A percentile compares a stretch with the other conserved stretches of the same genome.
Conservation (phyloP, 2,888 invertebrate genomes). For the Clivina fossor region DNA sequence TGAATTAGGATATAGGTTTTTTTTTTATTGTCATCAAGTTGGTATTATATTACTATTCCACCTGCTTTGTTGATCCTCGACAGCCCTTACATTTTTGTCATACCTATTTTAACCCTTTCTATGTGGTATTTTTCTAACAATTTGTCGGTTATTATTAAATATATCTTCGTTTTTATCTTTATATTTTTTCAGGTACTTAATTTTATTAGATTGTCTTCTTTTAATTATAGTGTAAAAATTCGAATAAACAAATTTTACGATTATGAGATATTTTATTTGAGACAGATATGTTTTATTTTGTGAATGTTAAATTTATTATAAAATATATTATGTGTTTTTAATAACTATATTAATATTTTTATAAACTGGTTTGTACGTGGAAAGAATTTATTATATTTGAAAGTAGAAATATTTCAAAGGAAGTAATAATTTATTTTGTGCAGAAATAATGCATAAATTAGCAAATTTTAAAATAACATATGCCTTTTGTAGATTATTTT, state of each 20-base stretch:
- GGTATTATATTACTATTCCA: neutral
- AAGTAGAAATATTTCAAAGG: neutral
- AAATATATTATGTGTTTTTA: neutral
- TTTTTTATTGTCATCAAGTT: neutral
- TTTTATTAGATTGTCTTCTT: neutral
- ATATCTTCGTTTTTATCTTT: neutral
- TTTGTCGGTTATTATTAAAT: neutral
- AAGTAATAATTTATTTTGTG: neutral
- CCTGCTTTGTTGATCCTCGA: neutral
- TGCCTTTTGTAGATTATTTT: too few relatives aligned
- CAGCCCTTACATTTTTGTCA: neutral
- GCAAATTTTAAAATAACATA: neutral
- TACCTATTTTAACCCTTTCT: neutral
- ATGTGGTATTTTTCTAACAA: neutral
- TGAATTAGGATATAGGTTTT: neutral
- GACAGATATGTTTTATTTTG: too few relatives aligned
- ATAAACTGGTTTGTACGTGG: neutral
- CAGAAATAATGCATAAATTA: neutral
- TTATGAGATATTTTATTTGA: too few relatives aligned
- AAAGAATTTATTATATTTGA: neutral
- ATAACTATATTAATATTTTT: neutral
- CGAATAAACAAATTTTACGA: too few relatives aligned
- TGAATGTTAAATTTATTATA: too few relatives aligned
- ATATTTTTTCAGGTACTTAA: neutral
- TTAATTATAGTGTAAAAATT: too few relatives aligned